Base-by-base conservation (phyloP, 1,140 invertebrate species). In the Formica selysi region DNA sequence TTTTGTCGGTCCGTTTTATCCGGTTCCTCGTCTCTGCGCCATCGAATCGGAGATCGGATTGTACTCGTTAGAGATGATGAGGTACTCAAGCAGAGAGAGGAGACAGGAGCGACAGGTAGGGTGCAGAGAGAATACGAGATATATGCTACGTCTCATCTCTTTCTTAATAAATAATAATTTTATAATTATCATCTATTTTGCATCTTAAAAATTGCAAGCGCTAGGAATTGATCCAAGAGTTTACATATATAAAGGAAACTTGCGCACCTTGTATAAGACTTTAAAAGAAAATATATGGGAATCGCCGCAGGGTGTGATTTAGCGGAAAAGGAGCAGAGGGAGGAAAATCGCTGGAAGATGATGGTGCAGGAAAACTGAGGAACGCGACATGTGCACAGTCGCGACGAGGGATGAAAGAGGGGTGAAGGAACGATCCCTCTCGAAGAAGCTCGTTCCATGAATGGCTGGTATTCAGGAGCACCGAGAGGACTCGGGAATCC, bases 391-490 rank as follows among this genome's bases (percentile, higher is more conserved):
- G 57, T 70, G 61, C 87, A 65, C 44, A 48, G 19, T 26, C 22
- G 26, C 44, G 68, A 19, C 4, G 32, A 73, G 65, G 73, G 61
- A 59, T 6, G 71, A 26, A 48, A 13, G 41, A 51, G 44, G 70
- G 70, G 32, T 68, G 87, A 76, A 36, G 70, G 74, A 67, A 90
- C 86, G 85, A 85, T 86, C 64, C 41, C 76, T 84, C 80, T 87
- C 59, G 62, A 32, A 71, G 84, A 70, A 83, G 88, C 83, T 85
- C 65, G 73, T 79, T 78, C 10, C 67, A 86, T 92, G 91, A 92
- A 92, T 91, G 89, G 86, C 61, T 84, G 70, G 81, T 87, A 91
- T 92, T 92, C 86, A 90, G 67, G 36, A 87, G 85, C 85, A 62
- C 57, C 59, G 59, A 68, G 71, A 73, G 81, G 76, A 38, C 67